Conservation (phyloP, 92 coral and sea anemone species). For the Zoanthus sociatus region DNA sequence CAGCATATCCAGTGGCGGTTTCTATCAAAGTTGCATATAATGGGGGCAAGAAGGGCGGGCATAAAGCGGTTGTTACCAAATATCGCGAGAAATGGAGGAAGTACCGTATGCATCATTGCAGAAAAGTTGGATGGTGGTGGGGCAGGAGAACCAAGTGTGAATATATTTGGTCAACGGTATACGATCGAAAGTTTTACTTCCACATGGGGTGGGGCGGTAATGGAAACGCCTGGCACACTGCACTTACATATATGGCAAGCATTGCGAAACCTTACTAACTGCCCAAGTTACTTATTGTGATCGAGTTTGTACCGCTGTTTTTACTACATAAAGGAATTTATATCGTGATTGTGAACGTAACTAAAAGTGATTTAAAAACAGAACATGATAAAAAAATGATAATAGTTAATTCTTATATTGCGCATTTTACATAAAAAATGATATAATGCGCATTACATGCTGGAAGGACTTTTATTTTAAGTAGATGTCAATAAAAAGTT, state of each 20-base stretch:
- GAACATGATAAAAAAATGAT: too few relatives aligned
- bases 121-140: constrained; percentile 43
- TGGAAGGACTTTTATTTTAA: too few relatives aligned
- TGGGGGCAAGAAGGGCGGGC: neutral
- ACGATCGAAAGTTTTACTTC: constrained; percentile 33
- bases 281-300: too few relatives aligned
- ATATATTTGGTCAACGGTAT: constrained; percentile 23
- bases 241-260: neutral
- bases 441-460: too few relatives aligned
- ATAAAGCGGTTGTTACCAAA: constrained; percentile 51
- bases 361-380: too few relatives aligned
- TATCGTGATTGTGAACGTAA: too few relatives aligned
- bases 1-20: constrained; percentile 39
- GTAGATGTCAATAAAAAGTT: too few relatives aligned
- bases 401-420: too few relatives aligned
- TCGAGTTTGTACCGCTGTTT: too few relatives aligned
- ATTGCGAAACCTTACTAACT: constrained; percentile 23
- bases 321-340: too few relatives aligned
- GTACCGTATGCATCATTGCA: constrained; percentile 39
- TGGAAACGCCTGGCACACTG: constrained; percentile 59
- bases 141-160: constrained; percentile 22
- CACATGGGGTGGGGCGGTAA: constrained; percentile 66
- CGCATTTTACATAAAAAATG: too few relatives aligned
- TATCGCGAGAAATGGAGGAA: constrained; percentile 30
- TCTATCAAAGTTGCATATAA: neutral